Percentiles rank a stretch among this genome's conserved stretches.
Evolutionary conservation across 37 sponge, comb jelly and placozoan genomes (phyloP).

Genomic region (Spongia lamella): DNA sequence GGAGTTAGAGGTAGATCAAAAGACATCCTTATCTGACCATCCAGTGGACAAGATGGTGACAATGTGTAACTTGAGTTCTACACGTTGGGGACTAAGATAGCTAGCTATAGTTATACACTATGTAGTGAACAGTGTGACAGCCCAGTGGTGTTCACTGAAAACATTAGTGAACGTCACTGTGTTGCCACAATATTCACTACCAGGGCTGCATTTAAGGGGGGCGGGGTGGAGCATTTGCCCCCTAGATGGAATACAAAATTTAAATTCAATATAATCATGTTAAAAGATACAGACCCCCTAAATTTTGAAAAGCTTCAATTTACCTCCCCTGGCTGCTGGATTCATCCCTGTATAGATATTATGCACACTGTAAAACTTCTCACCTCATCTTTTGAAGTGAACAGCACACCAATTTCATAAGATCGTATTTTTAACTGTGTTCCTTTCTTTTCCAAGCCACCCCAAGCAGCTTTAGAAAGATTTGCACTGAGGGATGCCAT

Average conservation of each 20-base stretch:
- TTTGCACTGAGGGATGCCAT: slow-evolving; percentile 64
- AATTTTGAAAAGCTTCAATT: no score
- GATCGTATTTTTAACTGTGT: slow-evolving; percentile 83
- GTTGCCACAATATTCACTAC: no score
- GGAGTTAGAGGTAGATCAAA: slow-evolving; percentile 29
- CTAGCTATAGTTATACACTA: no score
- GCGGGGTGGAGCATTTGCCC: no score
- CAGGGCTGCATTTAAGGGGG: no score
- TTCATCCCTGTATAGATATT: slow-evolving; percentile 43
- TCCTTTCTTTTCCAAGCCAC: slow-evolving; percentile 81
- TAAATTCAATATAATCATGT: no score
- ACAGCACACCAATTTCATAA: slow-evolving; percentile 83
- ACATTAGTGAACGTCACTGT: no score
- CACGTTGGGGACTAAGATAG: no score
- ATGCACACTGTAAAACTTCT: slow-evolving; percentile 33
- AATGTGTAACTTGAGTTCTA: slow-evolving; percentile 57
- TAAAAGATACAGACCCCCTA: no score
- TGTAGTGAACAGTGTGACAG: no score
- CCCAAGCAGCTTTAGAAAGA: slow-evolving; percentile 98
- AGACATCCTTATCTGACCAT: slow-evolving; percentile 3
- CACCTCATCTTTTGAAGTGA: slow-evolving; percentile 66
- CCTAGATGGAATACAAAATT: no score
- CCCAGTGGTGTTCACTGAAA: no score
- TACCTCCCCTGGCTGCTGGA: slow-evolving; percentile 50
- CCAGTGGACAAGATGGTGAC: not conserved